phyloP scores from a whole-genome alignment of 2,113 vertebrate species.

The Loxodonta africana region DNA sequence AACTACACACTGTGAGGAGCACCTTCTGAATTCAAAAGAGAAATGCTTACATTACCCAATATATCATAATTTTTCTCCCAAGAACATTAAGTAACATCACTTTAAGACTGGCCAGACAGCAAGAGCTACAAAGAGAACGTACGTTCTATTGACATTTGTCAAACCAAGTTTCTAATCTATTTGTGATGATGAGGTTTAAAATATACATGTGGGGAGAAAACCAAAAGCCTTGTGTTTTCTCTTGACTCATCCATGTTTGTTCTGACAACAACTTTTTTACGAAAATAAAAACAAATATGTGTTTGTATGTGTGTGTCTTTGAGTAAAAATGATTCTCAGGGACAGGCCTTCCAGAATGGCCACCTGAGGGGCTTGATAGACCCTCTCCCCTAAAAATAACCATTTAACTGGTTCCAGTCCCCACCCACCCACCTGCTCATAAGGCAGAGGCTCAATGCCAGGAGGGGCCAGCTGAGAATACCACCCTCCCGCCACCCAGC shows the following conservation, averaged over 20 bases:
- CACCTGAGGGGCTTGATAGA: background rate
- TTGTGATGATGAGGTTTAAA: background rate
- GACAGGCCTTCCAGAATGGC: background rate
- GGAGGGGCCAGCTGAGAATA: too few relatives aligned
- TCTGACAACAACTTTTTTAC: background rate
- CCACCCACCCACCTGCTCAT: background rate
- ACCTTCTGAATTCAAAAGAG: background rate
- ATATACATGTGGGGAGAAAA: background rate
- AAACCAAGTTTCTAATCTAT: background rate
- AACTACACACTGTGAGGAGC: background rate
- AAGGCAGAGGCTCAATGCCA: background rate
- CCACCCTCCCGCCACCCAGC: background rate
- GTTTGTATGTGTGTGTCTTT: background rate
- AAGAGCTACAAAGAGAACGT: background rate
- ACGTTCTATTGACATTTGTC: background rate
- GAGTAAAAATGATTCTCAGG: background rate
- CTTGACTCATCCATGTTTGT: background rate
- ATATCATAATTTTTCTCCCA: background rate
- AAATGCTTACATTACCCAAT: background rate
- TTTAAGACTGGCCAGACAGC: background rate
- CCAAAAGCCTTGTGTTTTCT: background rate
- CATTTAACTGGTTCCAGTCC: background rate
- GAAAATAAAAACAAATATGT: background rate
- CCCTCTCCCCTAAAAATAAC: background rate
- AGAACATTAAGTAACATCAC: background rate